Base-by-base conservation (phyloP, 2,888 invertebrate genomes). In the Pherbina coryleti region DNA sequence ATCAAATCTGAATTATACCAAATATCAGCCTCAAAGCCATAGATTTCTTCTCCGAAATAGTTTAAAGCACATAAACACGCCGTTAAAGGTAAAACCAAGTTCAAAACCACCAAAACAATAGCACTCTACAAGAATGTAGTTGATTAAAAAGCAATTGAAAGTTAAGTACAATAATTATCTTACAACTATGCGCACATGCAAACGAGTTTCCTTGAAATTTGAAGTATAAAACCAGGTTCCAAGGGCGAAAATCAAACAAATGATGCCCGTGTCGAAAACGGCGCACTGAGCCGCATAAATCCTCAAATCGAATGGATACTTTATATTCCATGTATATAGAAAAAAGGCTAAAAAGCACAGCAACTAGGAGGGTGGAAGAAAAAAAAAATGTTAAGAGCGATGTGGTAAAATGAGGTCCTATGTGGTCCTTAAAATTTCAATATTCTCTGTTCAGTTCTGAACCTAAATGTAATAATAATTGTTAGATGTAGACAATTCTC, bases 171-270 rank as follows among this genome's bases (percentile, higher is more conserved):
- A 34, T 5, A 11, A 9, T 28, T 31, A 14, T 55, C 77, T 73
- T 75, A 79, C 80, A 22, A 76, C 73, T 5, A 71, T 75, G 19
- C 76, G 76, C 5, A 80, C 71, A n/a, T 79, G 76, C 34, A 77
- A 60, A 37, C 80, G 81, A n/a, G 81, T 82, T 1, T 19, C 31
- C 62, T 22, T 71, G 9, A 81, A 49, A 44, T 80, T 79, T 0
- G 83, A 82, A 75, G 73, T 75, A 76, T 82, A 82, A 66, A 81
- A 81, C 83, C 83, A 83, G 3, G 78, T 80, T 5, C 81, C 80
- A 5, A 79, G 60, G 4, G 66, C 80, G 77, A 75, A 74, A 14
- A 74, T 3, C 7, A 74, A 19, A 14, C 55, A 55, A 3, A 75
- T 22, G 5, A 37, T 22, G 9, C 28, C 75, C 2, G 75, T 67